A percentile compares a stretch with the other conserved stretches of the same genome.
phyloP scores from a whole-genome alignment of 2,888 invertebrate species.

The Papilio gigon region DNA sequence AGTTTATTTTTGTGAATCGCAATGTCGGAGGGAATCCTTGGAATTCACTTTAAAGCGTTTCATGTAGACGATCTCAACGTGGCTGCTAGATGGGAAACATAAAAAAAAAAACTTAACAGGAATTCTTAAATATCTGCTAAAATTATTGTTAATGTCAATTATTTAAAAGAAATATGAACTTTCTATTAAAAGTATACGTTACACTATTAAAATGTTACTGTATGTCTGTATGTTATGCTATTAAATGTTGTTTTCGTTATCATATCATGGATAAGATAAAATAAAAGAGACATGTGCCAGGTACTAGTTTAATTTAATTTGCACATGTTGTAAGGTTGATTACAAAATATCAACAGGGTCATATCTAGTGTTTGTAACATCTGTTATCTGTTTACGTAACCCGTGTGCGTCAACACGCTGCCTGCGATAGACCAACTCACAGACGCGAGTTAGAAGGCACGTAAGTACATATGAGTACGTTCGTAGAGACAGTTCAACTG shows the following conservation, averaged over 20 bases:
- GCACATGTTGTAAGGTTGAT: not conserved
- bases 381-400: conserved; percentile 26
- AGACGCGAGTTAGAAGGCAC: not conserved
- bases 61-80: conserved; percentile 70
- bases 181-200: not conserved
- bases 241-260: no score
- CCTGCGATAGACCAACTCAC: not conserved
- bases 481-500: conserved; percentile 11
- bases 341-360: not conserved
- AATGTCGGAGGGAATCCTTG: conserved; percentile 72
- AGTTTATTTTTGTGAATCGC: conserved; percentile 75
- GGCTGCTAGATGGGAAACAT: conserved; percentile 64
- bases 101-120: conserved; percentile 49
- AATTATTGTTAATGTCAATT: not conserved
- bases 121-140: conserved; percentile 32
- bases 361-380: conserved; percentile 2
- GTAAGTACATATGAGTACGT: not conserved
- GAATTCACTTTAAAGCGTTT: conserved; percentile 77
- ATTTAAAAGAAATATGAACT: not conserved
- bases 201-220: not conserved
- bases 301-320: conserved; percentile 54
- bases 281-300: no score
- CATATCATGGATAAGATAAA: no score
- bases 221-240: not conserved
- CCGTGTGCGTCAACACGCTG: conserved; percentile 15